Base-by-base conservation (phyloP, 2,113 vertebrate genomes). In the Gymnarchus niloticus region DNA sequence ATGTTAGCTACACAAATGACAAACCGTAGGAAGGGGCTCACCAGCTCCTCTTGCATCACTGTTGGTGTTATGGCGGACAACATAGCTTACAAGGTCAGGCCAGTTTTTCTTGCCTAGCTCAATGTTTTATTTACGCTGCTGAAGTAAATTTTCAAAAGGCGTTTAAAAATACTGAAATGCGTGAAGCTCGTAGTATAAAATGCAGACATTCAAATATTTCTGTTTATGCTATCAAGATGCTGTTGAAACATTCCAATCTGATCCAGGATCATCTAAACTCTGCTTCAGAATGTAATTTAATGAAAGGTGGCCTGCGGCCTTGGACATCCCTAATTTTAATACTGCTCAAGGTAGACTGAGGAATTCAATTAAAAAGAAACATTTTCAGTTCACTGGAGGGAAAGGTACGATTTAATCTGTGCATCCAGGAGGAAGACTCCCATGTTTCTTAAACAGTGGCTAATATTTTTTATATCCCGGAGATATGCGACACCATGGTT, bases 231-330 rank as follows among this genome's bases (percentile, higher is more conserved):
- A 37, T 5, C 65, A 41, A 73, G 33, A 73, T 73, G 28, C 14
- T 21, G 19, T 21, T 49, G 76, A 80, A 80, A 23, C 44, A 73
- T 37, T 37, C 41, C 65, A 28, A 73, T 73, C 65, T 73, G 33
- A 73, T 73, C 33, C 33, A 73, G 33, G 65, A 73, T 73, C 65
- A 73, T 19, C 76, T 6, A 2, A 46, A 44, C 44, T 80, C 23
- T 44, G 46, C 41, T 80, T 80, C 76, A 80, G 48, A 80, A 49
- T 80, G 76, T 49, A 80, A 80, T 80, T 49, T 48, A 80, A 12
- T 37, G 76, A 1, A 23, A 37, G 23, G 46, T 1, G 10, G n/a
- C n/a, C 23, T 49, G 46, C 10, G 46, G 76, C 46, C 76, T 8
- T 73, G 14, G 65, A 73, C 33, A 73, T 23, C 52, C 25, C n/a